Evolutionary conservation across 2,113 vertebrate genomes (phyloP).

Genomic region (Colistium nudipinnis): DNA sequence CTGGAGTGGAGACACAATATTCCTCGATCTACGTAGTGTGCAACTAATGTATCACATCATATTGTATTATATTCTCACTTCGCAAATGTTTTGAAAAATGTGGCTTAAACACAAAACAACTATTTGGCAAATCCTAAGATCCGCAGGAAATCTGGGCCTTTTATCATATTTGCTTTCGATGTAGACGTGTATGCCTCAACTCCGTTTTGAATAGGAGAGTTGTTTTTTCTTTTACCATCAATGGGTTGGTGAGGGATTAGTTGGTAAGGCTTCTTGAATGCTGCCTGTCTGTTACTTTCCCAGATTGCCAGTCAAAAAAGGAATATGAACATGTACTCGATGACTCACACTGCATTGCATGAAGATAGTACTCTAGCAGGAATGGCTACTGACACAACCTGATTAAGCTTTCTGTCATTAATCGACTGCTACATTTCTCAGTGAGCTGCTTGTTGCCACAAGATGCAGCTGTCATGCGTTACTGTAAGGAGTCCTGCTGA

Average conservation of each 20-base stretch:
- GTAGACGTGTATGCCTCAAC: not conserved
- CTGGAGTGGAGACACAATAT: slow-evolving; percentile 20
- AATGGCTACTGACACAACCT: slow-evolving; percentile 16
- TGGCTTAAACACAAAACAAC: not conserved
- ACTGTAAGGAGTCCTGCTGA: slow-evolving; percentile 24
- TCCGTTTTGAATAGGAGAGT: not conserved
- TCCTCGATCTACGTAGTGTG: slow-evolving; percentile 20
- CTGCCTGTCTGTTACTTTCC: not conserved
- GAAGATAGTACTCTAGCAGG: not conserved
- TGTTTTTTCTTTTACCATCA: not conserved
- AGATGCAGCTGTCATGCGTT: slow-evolving; percentile 46
- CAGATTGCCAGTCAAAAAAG: not conserved
- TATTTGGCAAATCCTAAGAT: not conserved
- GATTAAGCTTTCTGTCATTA: slow-evolving; percentile 48
- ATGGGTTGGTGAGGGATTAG: not conserved
- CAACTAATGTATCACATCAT: slow-evolving; percentile 1
- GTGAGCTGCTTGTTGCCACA: slow-evolving; percentile 25
- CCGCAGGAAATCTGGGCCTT: not conserved
- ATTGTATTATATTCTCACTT: not conserved
- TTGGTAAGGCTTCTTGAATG: not conserved
- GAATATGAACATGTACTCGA: slow-evolving; percentile 7
- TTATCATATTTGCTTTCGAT: not conserved
- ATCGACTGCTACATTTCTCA: slow-evolving; percentile 48
- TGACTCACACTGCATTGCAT: slow-evolving; percentile 13
- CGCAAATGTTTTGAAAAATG: not conserved